Evolutionary conservation across 1,140 invertebrate species (phyloP).

Genomic region (Microvelia longipes): DNA sequence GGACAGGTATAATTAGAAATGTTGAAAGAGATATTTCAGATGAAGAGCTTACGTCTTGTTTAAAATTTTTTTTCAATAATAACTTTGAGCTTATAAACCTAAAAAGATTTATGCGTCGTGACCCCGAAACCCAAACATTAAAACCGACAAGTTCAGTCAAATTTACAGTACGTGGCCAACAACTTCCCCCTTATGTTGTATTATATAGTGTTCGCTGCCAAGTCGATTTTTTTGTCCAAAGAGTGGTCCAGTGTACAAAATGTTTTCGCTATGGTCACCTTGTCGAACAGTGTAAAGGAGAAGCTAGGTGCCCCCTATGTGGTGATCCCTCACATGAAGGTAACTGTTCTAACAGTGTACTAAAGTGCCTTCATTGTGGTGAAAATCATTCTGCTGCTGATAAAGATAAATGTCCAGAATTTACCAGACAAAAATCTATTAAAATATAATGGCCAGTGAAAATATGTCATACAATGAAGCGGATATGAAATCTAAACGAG

Average conservation of each 20-base stretch:
- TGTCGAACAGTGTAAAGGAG: background rate
- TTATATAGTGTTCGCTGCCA: background rate
- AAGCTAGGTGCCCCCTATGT: background rate
- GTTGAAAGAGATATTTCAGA: background rate
- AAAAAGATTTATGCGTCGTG: background rate
- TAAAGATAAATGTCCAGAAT: no score
- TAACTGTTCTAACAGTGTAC: no score
- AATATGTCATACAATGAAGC: no score
- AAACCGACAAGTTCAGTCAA: background rate
- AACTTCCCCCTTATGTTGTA: background rate
- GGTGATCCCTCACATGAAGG: background rate
- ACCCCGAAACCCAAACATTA: background rate
- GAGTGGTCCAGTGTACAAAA: background rate
- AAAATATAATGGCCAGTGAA: no score
- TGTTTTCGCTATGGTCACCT: background rate
- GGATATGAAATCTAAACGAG: no score
- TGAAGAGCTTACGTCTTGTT: background rate
- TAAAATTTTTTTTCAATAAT: background rate
- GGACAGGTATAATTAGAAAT: background rate
- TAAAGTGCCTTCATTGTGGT: no score
- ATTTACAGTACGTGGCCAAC: background rate
- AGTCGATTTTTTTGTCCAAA: background rate
- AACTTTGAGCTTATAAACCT: background rate
- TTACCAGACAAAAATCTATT: no score
- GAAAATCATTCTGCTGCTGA: no score